phyloP scores from a whole-genome alignment of 1,140 invertebrate genomes.

The Drosophila paulistorum region DNA sequence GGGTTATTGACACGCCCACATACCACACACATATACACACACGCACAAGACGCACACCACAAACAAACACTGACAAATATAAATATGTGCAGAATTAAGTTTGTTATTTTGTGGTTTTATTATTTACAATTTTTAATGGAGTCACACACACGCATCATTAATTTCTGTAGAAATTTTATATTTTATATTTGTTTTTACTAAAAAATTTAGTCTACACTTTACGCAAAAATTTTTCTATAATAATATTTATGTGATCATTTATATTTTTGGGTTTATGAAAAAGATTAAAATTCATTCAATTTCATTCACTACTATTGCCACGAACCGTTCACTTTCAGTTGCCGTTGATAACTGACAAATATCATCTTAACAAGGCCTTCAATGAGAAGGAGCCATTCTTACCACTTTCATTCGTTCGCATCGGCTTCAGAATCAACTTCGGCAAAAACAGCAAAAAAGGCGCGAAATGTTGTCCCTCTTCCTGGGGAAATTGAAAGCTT shows the following conservation, averaged over 20 bases:
- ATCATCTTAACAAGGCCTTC: constrained; percentile 63
- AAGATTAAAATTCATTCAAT: background rate
- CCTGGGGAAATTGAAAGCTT: constrained; percentile 5
- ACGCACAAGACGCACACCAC: background rate
- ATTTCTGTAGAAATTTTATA: too few species aligned
- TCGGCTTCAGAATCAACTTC: constrained; percentile 22
- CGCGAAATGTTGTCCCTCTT: constrained; percentile 47
- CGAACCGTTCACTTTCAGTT: constrained; percentile 60
- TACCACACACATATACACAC: background rate
- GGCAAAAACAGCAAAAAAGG: constrained; percentile 39
- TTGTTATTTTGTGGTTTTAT: background rate
- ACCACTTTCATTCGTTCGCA: constrained; percentile 47
- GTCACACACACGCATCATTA: background rate
- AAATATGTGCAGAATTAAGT: constrained; percentile 3
- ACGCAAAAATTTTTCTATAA: background rate
- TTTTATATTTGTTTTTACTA: background rate
- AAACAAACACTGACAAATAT: constrained; percentile 15
- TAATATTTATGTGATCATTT: constrained; percentile 2
- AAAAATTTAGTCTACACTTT: background rate
- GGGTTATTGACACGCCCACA: constrained; percentile 58
- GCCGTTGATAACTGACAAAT: constrained; percentile 66
- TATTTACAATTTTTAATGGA: background rate
- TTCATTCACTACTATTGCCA: background rate
- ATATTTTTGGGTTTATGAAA: background rate
- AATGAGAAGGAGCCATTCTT: constrained; percentile 41